Evolutionary conservation across 23 tunicate species (phyloP).

Genomic region (Pegea sp.): DNA sequence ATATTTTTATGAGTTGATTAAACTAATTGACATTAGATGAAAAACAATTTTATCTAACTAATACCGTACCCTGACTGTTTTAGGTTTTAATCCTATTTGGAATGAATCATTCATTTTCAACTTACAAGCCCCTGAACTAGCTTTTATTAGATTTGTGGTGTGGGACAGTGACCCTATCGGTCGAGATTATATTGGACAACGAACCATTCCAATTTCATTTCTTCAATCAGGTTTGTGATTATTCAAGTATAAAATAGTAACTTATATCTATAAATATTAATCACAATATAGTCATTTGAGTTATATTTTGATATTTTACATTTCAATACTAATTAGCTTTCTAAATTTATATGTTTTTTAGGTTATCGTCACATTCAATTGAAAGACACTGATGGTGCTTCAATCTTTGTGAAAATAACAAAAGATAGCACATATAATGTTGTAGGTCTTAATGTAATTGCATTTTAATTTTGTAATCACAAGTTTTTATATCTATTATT

Average conservation of each 20-base stretch:
- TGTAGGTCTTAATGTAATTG: too few relatives aligned
- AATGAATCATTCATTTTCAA: conserved; percentile 21
- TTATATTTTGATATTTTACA: neutral
- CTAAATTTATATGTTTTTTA: conserved; percentile 3
- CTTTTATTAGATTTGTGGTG: conserved; percentile 52
- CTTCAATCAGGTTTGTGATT: conserved; percentile 23
- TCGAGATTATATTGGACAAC: conserved; percentile 63
- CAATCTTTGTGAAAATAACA: conserved; percentile 47
- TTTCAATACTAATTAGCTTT: neutral
- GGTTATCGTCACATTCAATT: conserved; percentile 58
- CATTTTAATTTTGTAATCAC: too few relatives aligned
- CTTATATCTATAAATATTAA: neutral
- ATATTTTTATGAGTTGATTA: too few relatives aligned
- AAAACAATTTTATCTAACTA: too few relatives aligned
- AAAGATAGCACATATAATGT: too few relatives aligned
- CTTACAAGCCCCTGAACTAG: conserved; percentile 27
- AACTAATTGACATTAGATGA: too few relatives aligned
- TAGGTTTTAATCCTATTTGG: conserved; percentile 86
- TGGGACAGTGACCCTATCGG: conserved; percentile 89
- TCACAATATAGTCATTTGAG: neutral
- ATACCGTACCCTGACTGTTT: too few relatives aligned
- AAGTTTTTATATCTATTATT: too few relatives aligned
- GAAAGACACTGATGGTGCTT: conserved; percentile 16
- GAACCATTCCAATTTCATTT: conserved; percentile 25
- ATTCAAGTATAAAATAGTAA: neutral